Conservation (phyloP, 2,888 invertebrate genomes). For the Lycia hirtaria region DNA sequence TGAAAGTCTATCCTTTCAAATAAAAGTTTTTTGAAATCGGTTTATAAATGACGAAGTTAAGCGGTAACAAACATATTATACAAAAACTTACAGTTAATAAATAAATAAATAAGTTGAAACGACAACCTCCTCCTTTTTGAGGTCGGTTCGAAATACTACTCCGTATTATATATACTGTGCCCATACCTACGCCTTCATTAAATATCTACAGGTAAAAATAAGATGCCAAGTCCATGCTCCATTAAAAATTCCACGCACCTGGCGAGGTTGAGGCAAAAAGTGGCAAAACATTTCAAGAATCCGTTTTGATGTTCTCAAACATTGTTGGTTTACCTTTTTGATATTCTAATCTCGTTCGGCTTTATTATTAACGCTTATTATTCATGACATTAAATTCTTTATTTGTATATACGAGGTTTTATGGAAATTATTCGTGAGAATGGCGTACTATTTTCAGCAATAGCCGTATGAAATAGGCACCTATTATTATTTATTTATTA, state of each 20-base stretch:
- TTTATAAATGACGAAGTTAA: no score
- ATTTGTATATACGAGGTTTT: constrained; percentile 24
- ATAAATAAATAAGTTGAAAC: no score
- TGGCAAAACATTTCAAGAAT: constrained; percentile 52
- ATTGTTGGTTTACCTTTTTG: constrained; percentile 46
- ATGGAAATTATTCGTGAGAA: constrained; percentile 31
- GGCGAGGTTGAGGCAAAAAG: constrained; percentile 29
- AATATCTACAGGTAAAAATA: constrained; percentile 25
- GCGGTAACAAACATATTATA: no score
- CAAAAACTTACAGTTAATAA: no score
- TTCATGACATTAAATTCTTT: constrained; percentile 23
- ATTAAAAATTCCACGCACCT: constrained; percentile 62
- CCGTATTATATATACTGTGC: not conserved
- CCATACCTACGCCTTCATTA: not conserved
- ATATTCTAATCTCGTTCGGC: constrained; percentile 48
- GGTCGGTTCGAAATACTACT: no score
- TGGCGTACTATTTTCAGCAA: not conserved
- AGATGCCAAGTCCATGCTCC: constrained; percentile 31
- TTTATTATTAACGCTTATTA: constrained; percentile 27
- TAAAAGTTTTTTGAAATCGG: no score
- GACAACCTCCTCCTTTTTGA: no score
- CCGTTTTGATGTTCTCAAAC: constrained; percentile 46
- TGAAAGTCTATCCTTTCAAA: no score
- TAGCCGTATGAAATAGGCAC: no score
- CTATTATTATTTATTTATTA: no score